A percentile compares a stretch with the other conserved stretches of the same genome.
These are phyloP conservation scores for Odocoileus virginianus DNA, from an alignment of 2,113 vertebrate genomes.

Conservation along the genomic window DNA sequence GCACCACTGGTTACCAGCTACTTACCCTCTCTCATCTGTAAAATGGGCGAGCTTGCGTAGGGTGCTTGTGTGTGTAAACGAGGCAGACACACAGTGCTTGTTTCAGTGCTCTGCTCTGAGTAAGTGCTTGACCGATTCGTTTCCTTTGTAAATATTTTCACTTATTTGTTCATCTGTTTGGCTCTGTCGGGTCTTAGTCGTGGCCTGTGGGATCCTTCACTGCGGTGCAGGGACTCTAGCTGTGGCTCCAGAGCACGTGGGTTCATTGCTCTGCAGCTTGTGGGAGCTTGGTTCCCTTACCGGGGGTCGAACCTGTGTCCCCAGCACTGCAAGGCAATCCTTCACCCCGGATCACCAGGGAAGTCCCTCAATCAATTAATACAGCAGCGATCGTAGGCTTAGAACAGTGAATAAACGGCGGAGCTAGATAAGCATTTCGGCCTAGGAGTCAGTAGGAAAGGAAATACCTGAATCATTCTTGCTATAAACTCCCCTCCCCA, in stretches of 20 bases:
- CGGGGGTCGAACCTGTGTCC: background rate
- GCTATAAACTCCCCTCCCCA: background rate
- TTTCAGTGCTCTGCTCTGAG: background rate
- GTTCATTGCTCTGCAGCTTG: accelerated
- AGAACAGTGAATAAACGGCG: background rate
- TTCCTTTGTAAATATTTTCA: background rate
- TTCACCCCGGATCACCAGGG: background rate
- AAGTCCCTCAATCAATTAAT: background rate
- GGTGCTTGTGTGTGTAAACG: background rate
- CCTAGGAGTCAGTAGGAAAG: background rate
- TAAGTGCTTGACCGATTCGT: background rate
- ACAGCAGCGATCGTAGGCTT: background rate
- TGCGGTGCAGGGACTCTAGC: accelerated
- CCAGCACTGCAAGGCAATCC: background rate
- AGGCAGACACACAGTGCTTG: background rate
- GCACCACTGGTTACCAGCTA: background rate
- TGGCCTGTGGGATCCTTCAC: background rate
- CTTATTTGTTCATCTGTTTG: background rate
- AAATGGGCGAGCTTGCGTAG: background rate
- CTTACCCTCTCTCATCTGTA: background rate
- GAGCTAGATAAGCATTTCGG: background rate
- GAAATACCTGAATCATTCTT: background rate
- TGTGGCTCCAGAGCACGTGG: accelerated
- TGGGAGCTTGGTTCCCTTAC: background rate
- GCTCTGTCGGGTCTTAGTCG: background rate